These are phyloP conservation scores for Misgurnus anguillicaudatus DNA, from an alignment of 2,113 vertebrate genomes.

Conservation along the genomic window DNA sequence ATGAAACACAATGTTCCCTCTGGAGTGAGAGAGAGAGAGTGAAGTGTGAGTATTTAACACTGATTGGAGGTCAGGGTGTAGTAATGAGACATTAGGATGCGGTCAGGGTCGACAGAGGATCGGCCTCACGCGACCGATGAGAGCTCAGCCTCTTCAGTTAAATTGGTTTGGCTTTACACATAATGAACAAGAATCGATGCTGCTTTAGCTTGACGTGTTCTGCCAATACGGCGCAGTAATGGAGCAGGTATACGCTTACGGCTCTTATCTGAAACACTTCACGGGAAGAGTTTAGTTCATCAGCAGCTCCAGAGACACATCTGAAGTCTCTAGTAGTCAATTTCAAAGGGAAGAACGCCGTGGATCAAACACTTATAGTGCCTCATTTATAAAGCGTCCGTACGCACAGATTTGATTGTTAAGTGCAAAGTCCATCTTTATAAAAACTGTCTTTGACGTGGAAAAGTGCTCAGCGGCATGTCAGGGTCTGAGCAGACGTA, in stretches of 20 bases:
- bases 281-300: constrained; percentile 77
- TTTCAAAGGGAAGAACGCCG: not conserved
- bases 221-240: constrained; percentile 72
- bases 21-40: constrained; percentile 1
- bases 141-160: constrained; percentile 83
- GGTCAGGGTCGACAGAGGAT: not conserved
- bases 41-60: not conserved
- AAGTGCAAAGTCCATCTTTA: too few relatives aligned
- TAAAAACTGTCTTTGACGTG: too few relatives aligned
- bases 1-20: not conserved
- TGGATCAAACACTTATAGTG: too few relatives aligned
- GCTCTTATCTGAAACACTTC: constrained; percentile 59
- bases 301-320: constrained; percentile 66
- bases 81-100: constrained; percentile 54
- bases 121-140: constrained; percentile 51
- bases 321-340: constrained; percentile 20
- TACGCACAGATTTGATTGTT: too few relatives aligned
- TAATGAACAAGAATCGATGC: constrained; percentile 85
- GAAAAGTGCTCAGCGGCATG: too few relatives aligned
- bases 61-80: constrained; percentile 10
- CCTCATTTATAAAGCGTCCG: too few relatives aligned
- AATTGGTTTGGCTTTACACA: constrained; percentile 87
- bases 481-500: too few relatives aligned
- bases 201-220: constrained; percentile 82
- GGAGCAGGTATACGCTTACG: constrained; percentile 26